phyloP scores from a whole-genome alignment of 2,888 invertebrate genomes.

The Macrostomum cliftonense region DNA sequence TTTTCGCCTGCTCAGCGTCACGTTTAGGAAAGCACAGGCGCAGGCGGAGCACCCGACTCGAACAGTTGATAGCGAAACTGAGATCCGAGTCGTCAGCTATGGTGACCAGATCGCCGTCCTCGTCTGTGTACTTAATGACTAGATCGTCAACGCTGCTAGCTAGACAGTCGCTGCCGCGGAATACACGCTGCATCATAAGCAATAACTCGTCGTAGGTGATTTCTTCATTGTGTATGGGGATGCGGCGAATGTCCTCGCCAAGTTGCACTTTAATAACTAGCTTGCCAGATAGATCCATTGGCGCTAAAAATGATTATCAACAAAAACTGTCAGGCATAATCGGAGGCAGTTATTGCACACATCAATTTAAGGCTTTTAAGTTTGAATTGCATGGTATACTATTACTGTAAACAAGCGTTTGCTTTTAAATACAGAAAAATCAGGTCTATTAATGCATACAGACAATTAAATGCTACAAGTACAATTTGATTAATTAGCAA shows the following conservation, averaged over 20 bases:
- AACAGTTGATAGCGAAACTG: conserved; percentile 50
- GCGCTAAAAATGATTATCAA: too few species aligned
- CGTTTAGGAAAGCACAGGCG: too few species aligned
- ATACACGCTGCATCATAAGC: conserved; percentile 54
- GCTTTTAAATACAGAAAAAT: too few species aligned
- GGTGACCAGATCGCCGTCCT: conserved; percentile 53
- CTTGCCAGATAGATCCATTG: conserved; percentile 29
- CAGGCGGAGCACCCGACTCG: conserved; percentile 42
- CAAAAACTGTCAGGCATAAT: too few species aligned
- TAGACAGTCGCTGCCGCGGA: conserved; percentile 42
- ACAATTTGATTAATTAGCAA: too few species aligned
- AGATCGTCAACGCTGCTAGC: conserved; percentile 49
- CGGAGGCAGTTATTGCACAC: too few species aligned
- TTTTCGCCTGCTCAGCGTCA: too few species aligned
- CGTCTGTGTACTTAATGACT: conserved; percentile 52
- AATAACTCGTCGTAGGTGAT: conserved; percentile 49
- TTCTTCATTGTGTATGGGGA: conserved; percentile 54
- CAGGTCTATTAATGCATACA: too few species aligned
- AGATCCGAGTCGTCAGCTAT: conserved; percentile 53
- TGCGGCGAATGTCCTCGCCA: conserved; percentile 50
- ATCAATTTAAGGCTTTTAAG: too few species aligned
- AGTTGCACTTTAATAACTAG: conserved; percentile 42
- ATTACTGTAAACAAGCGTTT: too few species aligned
- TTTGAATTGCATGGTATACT: too few species aligned
- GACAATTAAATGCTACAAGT: too few species aligned